Base-by-base conservation (phyloP, 2,113 vertebrate species). In the Pterocles gutturalis region DNA sequence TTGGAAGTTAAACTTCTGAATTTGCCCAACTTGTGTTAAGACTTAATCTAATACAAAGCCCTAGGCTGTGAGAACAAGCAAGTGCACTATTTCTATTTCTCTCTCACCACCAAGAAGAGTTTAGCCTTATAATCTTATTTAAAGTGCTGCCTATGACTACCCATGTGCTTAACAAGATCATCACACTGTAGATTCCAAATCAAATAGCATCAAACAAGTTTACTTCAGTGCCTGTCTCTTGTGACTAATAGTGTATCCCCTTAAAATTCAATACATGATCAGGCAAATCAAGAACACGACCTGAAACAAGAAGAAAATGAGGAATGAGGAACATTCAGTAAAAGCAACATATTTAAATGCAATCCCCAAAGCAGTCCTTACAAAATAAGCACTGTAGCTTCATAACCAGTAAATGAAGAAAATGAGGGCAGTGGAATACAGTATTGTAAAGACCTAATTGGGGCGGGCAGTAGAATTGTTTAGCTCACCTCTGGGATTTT, bases 1-100 rank as follows among this genome's bases (percentile, higher is more conserved):
- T 83, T 88, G n/a, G 24, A 92, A 93, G 36, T 65, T 75, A 80
- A 83, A 83, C 26, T 95, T 87, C 77, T 89, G 57, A 89, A 93
- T 38, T 72, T 84, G 43, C 20, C 43, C n/a, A 89, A 2, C 28
- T 92, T 90, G 11, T 89, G 21, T 55, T 55, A 65, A 54, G 71
- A 57, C 84, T 81, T 75, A 61, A 72, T 67, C 43, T 57, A 62
- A 60, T 36, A 71, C 6, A 73, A 73, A 83, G 16, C 22, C 71
- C 61, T 41, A 80, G 64, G 16, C 64, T 81, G 21, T 36, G 48
- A 73, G 21, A 94, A 60, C 18, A 82, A 73, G 17, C 13, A 83
- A 76, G 13, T 60, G 16, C 9, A 33, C 21, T 41, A 13, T 75
- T 87, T 83, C 38, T 71, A 6, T 77, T 89, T 71, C 53, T 70